phyloP scores from a whole-genome alignment of 2,797 vertebrate species.

The Sebastes hopkinsi region DNA sequence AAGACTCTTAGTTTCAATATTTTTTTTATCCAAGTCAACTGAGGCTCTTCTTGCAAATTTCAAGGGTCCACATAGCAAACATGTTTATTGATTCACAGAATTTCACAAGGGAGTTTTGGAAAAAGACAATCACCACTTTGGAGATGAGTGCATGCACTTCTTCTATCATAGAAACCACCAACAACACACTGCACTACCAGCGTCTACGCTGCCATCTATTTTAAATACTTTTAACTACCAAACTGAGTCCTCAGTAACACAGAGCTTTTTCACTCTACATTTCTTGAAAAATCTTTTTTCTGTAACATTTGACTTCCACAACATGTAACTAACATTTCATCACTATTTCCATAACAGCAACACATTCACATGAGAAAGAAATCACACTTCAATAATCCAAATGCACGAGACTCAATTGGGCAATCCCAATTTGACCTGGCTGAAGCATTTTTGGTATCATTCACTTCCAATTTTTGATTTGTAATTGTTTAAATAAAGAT shows the following conservation, averaged over 20 bases:
- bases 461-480: neutral
- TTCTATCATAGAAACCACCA: conserved; percentile 10
- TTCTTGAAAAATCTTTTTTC: conserved; percentile 18
- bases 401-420: neutral
- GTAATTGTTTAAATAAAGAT: neutral
- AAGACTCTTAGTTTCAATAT: neutral
- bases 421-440: neutral
- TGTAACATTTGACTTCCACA: neutral
- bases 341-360: conserved; percentile 1
- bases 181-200: neutral
- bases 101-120: conserved; percentile 30
- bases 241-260: conserved; percentile 20
- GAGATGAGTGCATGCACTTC: conserved; percentile 28
- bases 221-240: neutral
- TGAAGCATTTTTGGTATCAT: neutral
- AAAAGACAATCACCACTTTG: conserved; percentile 2
- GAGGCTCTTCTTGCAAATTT: neutral
- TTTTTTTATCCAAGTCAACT: neutral
- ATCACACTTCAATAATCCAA: neutral
- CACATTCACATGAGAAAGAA: neutral
- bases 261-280: neutral
- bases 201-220: conserved; percentile 1
- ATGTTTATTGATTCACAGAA: conserved; percentile 67
- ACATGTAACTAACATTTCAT: conserved; percentile 24
- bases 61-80: conserved; percentile 14